These are phyloP conservation scores for Drosophila leontia DNA, from an alignment of 1,140 invertebrate species.

Conservation along the genomic window DNA sequence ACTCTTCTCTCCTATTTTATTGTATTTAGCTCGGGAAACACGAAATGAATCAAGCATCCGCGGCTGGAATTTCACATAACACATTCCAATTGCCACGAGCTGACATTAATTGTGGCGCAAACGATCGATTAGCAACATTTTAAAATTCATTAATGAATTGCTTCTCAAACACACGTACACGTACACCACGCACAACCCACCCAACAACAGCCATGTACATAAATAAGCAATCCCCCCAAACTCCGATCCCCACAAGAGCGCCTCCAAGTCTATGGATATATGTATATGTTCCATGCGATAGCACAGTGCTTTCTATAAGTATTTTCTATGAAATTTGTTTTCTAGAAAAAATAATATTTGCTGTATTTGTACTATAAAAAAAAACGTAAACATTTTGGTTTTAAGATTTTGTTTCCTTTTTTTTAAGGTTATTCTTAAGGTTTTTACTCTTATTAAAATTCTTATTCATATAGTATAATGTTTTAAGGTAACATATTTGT, in stretches of 20 bases:
- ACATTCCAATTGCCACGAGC: slow-evolving; percentile 74
- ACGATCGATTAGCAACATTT: slow-evolving; percentile 82
- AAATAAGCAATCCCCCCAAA: slow-evolving; percentile 61
- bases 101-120: slow-evolving; percentile 83
- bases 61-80: slow-evolving; percentile 57
- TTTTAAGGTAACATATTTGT: no score
- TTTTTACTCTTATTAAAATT: no score
- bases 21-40: background rate
- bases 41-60: slow-evolving; percentile 52
- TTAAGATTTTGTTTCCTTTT: no score
- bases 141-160: slow-evolving; percentile 83
- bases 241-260: slow-evolving; percentile 34
- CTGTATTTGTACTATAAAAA: no score
- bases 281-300: slow-evolving; percentile 18
- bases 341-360: no score
- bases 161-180: slow-evolving; percentile 63
- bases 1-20: slow-evolving; percentile 7
- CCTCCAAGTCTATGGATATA: slow-evolving; percentile 48
- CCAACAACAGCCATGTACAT: slow-evolving; percentile 68
- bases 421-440: no score
- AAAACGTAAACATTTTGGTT: no score
- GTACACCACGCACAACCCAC: slow-evolving; percentile 38
- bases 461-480: no score
- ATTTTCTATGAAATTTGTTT: background rate
- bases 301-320: slow-evolving; percentile 46